phyloP scores from a whole-genome alignment of 2,797 vertebrate genomes.

The Iguana delicatissima region DNA sequence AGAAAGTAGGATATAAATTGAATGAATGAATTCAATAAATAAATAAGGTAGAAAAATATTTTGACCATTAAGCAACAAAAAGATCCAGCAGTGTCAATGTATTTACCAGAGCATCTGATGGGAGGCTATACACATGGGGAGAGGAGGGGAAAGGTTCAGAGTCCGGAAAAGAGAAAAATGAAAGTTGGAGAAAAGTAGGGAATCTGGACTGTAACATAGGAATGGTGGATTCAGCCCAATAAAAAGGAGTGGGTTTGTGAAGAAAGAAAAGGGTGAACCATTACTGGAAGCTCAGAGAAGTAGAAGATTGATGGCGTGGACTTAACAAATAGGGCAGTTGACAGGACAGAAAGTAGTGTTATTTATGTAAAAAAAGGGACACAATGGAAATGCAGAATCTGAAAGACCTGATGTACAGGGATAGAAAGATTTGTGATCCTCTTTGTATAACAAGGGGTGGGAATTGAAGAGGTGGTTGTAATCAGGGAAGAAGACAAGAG shows the following conservation, averaged over 20 bases:
- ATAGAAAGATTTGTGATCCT: background rate
- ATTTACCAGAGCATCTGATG: background rate
- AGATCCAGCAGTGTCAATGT: background rate
- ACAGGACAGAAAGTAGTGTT: background rate
- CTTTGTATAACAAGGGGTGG: conserved; percentile 3
- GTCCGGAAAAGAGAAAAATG: background rate
- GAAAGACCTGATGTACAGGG: background rate
- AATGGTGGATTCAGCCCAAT: background rate
- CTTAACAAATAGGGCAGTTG: conserved; percentile 7
- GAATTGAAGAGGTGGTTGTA: background rate
- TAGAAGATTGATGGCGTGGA: conserved; percentile 26
- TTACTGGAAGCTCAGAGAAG: background rate
- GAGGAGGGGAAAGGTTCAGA: background rate
- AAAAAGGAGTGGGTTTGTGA: conserved; percentile 4
- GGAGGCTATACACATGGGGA: background rate
- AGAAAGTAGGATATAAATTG: too few relatives aligned
- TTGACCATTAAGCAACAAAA: conserved; percentile 3
- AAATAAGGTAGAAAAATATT: conserved; percentile 23
- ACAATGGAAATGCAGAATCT: conserved; percentile 21
- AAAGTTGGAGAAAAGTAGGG: conserved; percentile 11
- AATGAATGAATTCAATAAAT: too few relatives aligned
- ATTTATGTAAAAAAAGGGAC: conserved; percentile 19
- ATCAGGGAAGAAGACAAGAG: conserved; percentile 18
- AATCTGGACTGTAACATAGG: background rate
- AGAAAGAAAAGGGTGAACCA: conserved; percentile 1